Percentiles rank a stretch among this genome's conserved stretches.
These are phyloP conservation scores for Lagocephalus sceleratus DNA, from an alignment of 2,797 vertebrate species.

Conservation along the genomic window DNA sequence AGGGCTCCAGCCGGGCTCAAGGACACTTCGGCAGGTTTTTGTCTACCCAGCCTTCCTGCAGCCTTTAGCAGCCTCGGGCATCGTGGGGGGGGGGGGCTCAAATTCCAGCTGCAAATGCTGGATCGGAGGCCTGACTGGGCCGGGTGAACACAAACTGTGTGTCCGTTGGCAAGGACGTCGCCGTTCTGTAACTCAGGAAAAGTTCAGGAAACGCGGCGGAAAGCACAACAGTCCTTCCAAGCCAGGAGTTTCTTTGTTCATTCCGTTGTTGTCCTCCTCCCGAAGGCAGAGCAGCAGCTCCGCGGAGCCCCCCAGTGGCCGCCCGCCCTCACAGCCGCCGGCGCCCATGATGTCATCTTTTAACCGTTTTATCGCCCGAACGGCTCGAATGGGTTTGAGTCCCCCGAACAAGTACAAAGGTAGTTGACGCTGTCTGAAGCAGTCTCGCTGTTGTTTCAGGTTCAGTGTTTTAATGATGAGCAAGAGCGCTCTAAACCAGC, in stretches of 20 bases:
- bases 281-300: background rate
- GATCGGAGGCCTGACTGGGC: conserved; percentile 1
- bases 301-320: conserved; percentile 61
- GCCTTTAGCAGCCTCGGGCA: background rate
- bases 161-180: background rate
- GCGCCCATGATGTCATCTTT: conserved; percentile 62
- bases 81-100: no score
- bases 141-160: background rate
- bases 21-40: conserved; percentile 21
- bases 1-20: conserved; percentile 17
- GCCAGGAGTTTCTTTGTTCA: conserved; percentile 47
- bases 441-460: no score
- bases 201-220: conserved; percentile 6
- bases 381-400: no score
- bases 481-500: no score
- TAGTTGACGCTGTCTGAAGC: background rate
- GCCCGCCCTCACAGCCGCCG: conserved; percentile 6
- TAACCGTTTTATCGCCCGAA: conserved; percentile 50
- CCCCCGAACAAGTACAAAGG: no score
- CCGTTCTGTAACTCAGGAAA: background rate
- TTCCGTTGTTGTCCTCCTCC: conserved; percentile 36
- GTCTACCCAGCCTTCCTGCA: background rate
- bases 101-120: no score
- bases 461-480: conserved; percentile 11
- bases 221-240: background rate